Percentiles rank a stretch among this genome's conserved stretches.
These are phyloP conservation scores for Babyrousa celebensis DNA, from an alignment of 2,797 vertebrate species.

Conservation along the genomic window DNA sequence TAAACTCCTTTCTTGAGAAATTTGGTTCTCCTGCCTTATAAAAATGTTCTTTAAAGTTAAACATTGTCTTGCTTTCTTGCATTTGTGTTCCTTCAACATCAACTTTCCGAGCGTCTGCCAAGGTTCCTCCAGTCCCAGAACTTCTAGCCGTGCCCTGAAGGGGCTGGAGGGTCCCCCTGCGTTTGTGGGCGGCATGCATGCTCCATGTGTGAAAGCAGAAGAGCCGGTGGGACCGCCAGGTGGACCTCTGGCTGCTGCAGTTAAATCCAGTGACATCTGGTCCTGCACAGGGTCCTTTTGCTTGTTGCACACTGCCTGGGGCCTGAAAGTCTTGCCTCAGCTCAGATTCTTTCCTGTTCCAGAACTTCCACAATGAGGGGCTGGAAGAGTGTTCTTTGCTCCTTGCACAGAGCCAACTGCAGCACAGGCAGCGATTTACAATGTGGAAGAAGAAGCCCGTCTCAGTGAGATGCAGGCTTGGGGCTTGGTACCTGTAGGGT, in stretches of 20 bases:
- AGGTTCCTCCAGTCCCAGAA: fast-evolving
- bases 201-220: not conserved
- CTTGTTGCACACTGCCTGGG: not conserved
- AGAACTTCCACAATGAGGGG: not conserved
- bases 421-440: too few relatives aligned
- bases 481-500: fast-evolving
- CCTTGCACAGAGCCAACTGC: not conserved
- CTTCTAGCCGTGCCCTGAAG: not conserved
- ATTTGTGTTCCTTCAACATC: not conserved
- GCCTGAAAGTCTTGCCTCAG: not conserved
- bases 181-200: not conserved
- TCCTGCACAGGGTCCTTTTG: not conserved
- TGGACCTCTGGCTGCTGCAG: not conserved
- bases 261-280: not conserved
- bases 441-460: fast-evolving
- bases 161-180: not conserved
- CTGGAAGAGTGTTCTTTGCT: not conserved
- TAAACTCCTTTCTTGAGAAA: not conserved
- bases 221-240: not conserved
- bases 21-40: not conserved
- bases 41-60: not conserved
- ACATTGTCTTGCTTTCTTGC: not conserved
- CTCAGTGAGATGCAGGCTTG: fast-evolving
- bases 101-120: not conserved
- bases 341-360: not conserved